These are phyloP conservation scores for Agonum fuliginosum DNA, from an alignment of 2,888 invertebrate genomes.

Conservation along the genomic window DNA sequence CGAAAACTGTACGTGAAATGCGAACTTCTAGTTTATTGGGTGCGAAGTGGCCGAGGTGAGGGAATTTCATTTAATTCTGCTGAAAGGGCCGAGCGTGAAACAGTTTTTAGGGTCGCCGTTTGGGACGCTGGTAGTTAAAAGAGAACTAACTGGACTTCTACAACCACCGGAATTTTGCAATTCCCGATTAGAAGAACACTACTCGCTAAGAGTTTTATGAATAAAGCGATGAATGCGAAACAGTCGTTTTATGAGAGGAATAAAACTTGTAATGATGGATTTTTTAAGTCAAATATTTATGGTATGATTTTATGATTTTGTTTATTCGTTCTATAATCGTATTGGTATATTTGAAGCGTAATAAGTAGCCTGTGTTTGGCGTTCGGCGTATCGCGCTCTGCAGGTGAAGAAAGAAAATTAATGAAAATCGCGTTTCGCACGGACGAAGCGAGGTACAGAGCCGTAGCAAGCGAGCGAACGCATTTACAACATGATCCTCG, in stretches of 20 bases:
- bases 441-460: not conserved
- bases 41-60: constrained; percentile 21
- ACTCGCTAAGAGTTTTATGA: not conserved
- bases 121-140: constrained; percentile 21
- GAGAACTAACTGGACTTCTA: constrained; percentile 18
- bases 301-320: too few species aligned
- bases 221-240: not conserved
- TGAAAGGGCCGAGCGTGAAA: constrained; percentile 34
- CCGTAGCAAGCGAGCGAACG: constrained; percentile 19
- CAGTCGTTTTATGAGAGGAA: not conserved
- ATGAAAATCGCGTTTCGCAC: constrained; percentile 9
- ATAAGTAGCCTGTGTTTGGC: too few species aligned
- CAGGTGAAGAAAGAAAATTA: constrained; percentile 25
- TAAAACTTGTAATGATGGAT: too few species aligned
- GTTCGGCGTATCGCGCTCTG: not conserved
- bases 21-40: constrained; percentile 23
- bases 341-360: too few species aligned
- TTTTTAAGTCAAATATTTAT: too few species aligned
- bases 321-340: too few species aligned
- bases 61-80: constrained; percentile 40
- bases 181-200: constrained; percentile 4
- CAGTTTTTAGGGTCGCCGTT: constrained; percentile 32
- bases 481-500: constrained; percentile 49
- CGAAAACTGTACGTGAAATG: too few species aligned
- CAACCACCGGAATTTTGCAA: constrained; percentile 32